phyloP scores from a whole-genome alignment of 1,140 invertebrate species.

The Zaprionus kolodkinae region DNA sequence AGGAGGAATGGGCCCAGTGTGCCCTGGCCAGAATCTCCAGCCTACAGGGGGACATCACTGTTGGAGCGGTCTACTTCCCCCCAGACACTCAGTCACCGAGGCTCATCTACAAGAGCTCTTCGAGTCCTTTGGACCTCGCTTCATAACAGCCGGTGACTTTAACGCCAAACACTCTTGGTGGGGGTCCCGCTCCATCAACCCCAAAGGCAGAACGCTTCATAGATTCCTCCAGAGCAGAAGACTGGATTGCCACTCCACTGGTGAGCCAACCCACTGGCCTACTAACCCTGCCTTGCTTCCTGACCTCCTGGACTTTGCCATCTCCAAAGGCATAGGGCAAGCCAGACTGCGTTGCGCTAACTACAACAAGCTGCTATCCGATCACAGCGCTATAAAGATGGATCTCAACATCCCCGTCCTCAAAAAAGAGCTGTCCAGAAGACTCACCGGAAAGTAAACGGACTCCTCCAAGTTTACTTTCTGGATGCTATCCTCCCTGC shows the following conservation, averaged over 20 bases:
- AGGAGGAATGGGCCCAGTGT: background rate
- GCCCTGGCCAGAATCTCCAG: constrained; percentile 2
- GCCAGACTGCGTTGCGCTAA: too few relatives aligned
- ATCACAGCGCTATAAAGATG: too few relatives aligned
- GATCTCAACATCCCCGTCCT: too few relatives aligned
- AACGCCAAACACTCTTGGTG: constrained; percentile 13
- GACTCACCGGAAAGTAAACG: too few relatives aligned
- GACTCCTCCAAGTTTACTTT: too few relatives aligned
- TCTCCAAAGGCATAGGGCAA: too few relatives aligned
- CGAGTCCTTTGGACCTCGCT: background rate
- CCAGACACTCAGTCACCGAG: background rate
- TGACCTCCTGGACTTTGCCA: too few relatives aligned
- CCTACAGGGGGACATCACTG: background rate
- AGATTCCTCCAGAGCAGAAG: background rate
- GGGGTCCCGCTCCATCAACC: background rate
- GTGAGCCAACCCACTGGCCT: constrained; percentile 11
- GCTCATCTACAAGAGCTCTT: background rate
- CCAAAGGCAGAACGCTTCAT: background rate
- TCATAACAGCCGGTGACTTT: background rate
- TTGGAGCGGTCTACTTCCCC: background rate
- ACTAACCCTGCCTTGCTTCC: too few relatives aligned
- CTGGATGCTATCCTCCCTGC: too few relatives aligned
- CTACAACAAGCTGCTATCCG: too few relatives aligned
- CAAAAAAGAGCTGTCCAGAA: too few relatives aligned
- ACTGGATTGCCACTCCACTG: background rate